Base-by-base conservation (phyloP, 2,113 vertebrate species). In the Phycodurus eques region DNA sequence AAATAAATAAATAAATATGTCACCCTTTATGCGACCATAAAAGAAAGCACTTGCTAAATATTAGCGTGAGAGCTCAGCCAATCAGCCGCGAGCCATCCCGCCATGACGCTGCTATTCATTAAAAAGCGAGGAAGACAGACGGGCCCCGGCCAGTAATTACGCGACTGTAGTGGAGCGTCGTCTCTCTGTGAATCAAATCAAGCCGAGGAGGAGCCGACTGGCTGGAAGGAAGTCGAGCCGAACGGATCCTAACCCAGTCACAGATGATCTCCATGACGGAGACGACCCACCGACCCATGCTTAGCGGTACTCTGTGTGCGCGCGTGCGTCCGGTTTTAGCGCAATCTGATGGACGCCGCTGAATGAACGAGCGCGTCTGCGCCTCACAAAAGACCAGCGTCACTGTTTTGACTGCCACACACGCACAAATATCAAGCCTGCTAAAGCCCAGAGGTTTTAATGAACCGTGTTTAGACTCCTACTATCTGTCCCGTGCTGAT, bases 361-460 rank as follows among this genome's bases (percentile, higher is more conserved):
- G 39, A 79, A 15, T 70, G 71, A 80, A 85, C 62, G 62, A 71
- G 59, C 76, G 77, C 67, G 89, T 93, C 91, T 92, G 79, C 74
- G 12, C 42, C 67, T 71, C 47, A 91, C 90, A 92, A 93, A 90
- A 86, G 89, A 82, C 65, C 71, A 70, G 64, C 72, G 68, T 51
- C 68, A 54, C 81, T 89, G 84, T 88, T 88, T 83, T 88, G 81
- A 82, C 88, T 88, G 81, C 68, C 14, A 61, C 57, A 74, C 73
- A 72, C 73, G 17, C 53, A 56, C n/a, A 56, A 56, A 56, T 56
- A 56, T 56, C n/a, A 56, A 22, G 65, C 76, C 51, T 42, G 35
- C 33, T 42, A 33, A 54, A n/a, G 61, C n/a, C 42, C 56, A 56
- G n/a, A 12, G 22, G 39, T 27, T 69, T 67, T 76, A 71, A 76